Conservation (phyloP, 2,888 invertebrate genomes). For the Theodoxus fluviatilis region DNA sequence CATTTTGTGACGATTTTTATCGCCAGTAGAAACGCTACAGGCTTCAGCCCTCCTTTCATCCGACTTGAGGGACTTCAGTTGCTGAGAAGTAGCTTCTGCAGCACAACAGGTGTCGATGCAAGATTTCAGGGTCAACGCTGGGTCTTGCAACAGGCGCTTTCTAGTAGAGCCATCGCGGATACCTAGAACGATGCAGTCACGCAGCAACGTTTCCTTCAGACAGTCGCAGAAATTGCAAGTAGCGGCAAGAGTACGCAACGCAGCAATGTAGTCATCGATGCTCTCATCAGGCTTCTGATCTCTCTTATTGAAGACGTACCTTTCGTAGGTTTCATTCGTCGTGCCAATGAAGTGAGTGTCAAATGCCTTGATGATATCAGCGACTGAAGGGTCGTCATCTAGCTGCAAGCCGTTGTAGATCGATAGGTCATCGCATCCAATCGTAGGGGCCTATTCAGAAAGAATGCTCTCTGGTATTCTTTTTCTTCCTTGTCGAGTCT, state of each 20-base stretch:
- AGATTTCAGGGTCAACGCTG: constrained; percentile 17
- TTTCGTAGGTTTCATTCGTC: no score
- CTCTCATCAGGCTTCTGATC: no score
- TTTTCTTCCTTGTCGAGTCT: no score
- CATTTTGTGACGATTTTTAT: constrained; percentile 8
- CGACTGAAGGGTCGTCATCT: neutral
- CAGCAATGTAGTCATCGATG: no score
- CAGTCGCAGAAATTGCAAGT: constrained; percentile 32
- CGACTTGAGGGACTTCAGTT: constrained; percentile 15
- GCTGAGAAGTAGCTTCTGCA: constrained; percentile 6
- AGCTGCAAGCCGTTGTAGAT: no score
- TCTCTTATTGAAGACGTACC: neutral
- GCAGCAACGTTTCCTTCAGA: constrained; percentile 26
- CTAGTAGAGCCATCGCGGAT: constrained; percentile 15
- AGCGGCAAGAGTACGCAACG: constrained; percentile 26
- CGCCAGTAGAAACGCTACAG: no score
- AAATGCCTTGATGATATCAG: no score
- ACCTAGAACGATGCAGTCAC: constrained; percentile 28
- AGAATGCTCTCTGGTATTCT: no score
- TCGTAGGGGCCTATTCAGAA: no score
- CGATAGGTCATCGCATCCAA: no score
- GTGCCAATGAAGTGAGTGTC: no score
- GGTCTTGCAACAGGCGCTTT: constrained; percentile 18
- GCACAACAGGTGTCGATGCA: constrained; percentile 24
- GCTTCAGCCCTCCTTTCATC: no score